Evolutionary conservation across 2,797 vertebrate species (phyloP).

Genomic region (Staurois parvus): DNA sequence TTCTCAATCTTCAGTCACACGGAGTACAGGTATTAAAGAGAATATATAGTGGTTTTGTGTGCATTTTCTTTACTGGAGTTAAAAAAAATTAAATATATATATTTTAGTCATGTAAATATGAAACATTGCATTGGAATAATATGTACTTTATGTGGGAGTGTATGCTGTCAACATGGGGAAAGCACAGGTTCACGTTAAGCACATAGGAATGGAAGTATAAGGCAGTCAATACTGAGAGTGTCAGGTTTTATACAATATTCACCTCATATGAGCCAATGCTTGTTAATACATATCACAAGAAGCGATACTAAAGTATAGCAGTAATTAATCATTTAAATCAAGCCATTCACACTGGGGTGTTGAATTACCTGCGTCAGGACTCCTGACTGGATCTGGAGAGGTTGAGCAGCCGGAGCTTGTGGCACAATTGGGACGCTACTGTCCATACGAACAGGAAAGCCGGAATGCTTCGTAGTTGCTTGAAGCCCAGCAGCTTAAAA

Average conservation of each 20-base stretch:
- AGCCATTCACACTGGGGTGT: not conserved
- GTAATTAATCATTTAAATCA: not conserved
- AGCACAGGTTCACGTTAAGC: too few species aligned
- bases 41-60: too few species aligned
- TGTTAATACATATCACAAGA: not conserved
- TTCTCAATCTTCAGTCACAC: too few species aligned
- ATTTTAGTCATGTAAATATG: too few species aligned
- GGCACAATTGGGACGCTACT: slow-evolving; percentile 92
- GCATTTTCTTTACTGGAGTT: too few species aligned
- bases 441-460: slow-evolving; percentile 95
- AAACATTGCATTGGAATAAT: not conserved
- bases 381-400: slow-evolving; percentile 93
- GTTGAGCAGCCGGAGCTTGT: slow-evolving; percentile 91
- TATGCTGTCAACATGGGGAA: not conserved
- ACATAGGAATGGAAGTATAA: not conserved
- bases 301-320: not conserved
- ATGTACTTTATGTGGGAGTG: not conserved
- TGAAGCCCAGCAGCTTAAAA: slow-evolving; percentile 84
- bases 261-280: not conserved
- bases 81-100: too few species aligned
- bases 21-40: too few species aligned
- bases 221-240: not conserved
- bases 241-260: not conserved
- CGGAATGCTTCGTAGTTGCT: slow-evolving; percentile 90
- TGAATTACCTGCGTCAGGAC: slow-evolving; percentile 91